Conservation (phyloP, 1,140 invertebrate genomes). For the Anoplolepis gracilipes region DNA sequence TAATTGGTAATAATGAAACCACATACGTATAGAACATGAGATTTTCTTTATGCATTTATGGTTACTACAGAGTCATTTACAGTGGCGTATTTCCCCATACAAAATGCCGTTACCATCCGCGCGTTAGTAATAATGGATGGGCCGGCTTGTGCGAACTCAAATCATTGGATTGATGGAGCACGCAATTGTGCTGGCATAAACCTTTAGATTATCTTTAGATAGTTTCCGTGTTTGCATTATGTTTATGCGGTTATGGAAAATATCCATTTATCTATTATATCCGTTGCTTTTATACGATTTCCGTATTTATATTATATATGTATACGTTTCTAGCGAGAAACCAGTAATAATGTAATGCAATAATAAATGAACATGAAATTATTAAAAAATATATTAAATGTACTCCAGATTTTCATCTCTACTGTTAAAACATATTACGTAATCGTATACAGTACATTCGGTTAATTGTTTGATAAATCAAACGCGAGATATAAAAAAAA, state of each 20-base stretch:
- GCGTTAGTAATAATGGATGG: conserved; percentile 69
- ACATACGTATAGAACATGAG: conserved; percentile 35
- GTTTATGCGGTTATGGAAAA: conserved; percentile 10
- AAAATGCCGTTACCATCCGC: conserved; percentile 52
- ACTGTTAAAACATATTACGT: background rate
- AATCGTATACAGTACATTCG: background rate
- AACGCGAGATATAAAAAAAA: background rate
- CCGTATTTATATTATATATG: background rate
- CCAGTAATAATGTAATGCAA: background rate
- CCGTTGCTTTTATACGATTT: background rate
- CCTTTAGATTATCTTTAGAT: conserved; percentile 65
- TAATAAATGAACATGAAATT: background rate
- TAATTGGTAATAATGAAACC: conserved; percentile 68
- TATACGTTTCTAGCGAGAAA: background rate
- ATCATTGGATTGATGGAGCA: conserved; percentile 62
- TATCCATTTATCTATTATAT: background rate
- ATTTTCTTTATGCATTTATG: conserved; percentile 60
- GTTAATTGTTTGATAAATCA: background rate
- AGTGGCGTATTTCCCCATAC: background rate
- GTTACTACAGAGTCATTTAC: conserved; percentile 62
- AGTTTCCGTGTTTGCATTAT: conserved; percentile 19
- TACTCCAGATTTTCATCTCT: background rate
- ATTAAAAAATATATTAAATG: background rate
- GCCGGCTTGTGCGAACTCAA: conserved; percentile 47
- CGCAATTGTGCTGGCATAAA: conserved; percentile 69